phyloP scores from a whole-genome alignment of 2,888 invertebrate genomes.

The Cerastis rubricosa region DNA sequence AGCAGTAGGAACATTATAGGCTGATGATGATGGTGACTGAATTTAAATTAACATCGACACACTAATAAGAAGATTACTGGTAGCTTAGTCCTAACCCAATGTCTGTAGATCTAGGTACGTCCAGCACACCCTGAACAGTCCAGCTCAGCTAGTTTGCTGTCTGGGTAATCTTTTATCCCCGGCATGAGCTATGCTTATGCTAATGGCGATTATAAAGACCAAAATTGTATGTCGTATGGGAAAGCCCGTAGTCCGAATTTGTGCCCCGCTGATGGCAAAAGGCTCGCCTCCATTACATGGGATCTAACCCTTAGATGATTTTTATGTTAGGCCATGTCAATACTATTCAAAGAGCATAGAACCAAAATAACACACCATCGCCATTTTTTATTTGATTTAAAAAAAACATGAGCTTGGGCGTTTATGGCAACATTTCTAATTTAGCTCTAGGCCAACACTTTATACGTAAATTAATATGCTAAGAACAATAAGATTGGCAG shows the following conservation, averaged over 20 bases:
- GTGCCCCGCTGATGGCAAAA: not conserved
- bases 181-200: not conserved
- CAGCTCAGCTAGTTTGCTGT: not conserved
- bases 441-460: not conserved
- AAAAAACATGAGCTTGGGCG: not conserved
- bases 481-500: not conserved
- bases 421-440: not conserved
- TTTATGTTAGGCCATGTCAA: not conserved
- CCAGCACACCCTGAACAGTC: not conserved
- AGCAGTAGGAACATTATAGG: no score
- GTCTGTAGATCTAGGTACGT: not conserved
- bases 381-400: not conserved
- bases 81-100: not conserved
- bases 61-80: no score
- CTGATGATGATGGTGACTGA: no score
- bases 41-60: not conserved
- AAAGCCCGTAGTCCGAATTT: not conserved
- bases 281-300: not conserved
- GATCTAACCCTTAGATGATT: not conserved
- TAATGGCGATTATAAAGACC: not conserved
- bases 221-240: not conserved
- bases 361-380: not conserved
- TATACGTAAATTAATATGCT: not conserved
- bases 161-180: not conserved
- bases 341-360: not conserved